A percentile compares a stretch with the other conserved stretches of the same genome.
Conservation (phyloP, 1,140 invertebrate genomes). For the Magallana angulata region DNA sequence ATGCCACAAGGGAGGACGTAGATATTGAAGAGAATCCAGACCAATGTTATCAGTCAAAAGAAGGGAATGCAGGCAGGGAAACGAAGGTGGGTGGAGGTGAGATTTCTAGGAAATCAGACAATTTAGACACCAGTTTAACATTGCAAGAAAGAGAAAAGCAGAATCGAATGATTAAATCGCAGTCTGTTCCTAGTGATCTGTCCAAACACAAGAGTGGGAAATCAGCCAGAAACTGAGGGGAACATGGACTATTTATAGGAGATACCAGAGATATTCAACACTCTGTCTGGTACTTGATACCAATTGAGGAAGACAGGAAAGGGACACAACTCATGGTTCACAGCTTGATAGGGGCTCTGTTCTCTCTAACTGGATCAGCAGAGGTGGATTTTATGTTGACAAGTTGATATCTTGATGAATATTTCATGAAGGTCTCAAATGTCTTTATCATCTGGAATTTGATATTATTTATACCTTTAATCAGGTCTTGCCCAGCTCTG, state of each 20-base stretch:
- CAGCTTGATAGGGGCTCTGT: neutral
- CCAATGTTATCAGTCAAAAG: neutral
- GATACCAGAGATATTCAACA: no score
- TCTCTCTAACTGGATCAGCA: neutral
- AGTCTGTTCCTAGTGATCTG: neutral
- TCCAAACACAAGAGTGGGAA: constrained; percentile 6
- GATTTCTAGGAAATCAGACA: neutral
- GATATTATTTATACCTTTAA: constrained; percentile 16
- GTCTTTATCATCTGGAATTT: constrained; percentile 6
- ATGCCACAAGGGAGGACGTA: neutral
- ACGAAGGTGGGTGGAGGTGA: neutral
- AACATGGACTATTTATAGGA: no score
- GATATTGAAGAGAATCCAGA: neutral
- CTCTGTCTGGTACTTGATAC: no score
- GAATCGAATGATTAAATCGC: neutral
- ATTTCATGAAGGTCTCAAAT: constrained; percentile 3
- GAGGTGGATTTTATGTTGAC: neutral
- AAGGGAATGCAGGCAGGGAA: neutral
- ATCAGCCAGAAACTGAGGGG: neutral
- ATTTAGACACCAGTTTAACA: neutral
- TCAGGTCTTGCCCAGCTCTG: neutral
- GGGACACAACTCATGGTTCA: neutral
- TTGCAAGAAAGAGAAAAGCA: neutral
- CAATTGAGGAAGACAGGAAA: no score
- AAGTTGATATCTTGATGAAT: neutral